Percentiles rank a stretch among this genome's conserved stretches.
phyloP scores from a whole-genome alignment of 2,113 vertebrate species.

The Mungos mungo region DNA sequence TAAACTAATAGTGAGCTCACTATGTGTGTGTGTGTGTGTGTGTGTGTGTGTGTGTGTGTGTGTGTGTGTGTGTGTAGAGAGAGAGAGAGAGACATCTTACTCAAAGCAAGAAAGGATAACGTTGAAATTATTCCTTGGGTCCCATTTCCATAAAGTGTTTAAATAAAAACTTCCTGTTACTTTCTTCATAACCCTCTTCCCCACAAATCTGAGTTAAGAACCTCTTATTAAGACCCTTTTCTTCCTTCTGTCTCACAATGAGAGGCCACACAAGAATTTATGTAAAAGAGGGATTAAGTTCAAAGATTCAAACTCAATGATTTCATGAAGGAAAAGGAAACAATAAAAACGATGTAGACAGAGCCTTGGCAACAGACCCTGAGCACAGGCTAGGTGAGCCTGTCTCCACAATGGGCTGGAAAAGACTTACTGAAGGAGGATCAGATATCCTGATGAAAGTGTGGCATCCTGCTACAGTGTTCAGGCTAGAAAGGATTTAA shows the following conservation, averaged over 20 bases:
- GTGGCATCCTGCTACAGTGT: neutral
- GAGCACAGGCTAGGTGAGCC: neutral
- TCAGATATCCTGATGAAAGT: neutral
- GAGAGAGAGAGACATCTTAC: neutral
- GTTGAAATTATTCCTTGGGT: neutral
- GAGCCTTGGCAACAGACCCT: neutral
- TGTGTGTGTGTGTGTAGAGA: too few species aligned
- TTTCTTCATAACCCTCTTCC: neutral
- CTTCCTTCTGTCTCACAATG: neutral
- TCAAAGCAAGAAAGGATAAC: neutral
- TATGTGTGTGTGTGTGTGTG: too few species aligned
- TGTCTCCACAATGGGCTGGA: neutral
- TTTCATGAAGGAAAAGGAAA: neutral
- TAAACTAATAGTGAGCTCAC: neutral
- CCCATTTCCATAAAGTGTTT: neutral
- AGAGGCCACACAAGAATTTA: neutral
- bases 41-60: too few species aligned
- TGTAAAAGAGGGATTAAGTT: neutral
- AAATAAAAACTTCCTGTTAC: neutral
- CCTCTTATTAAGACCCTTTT: neutral
- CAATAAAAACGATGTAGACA: neutral
- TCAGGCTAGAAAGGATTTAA: neutral
- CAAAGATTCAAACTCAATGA: neutral
- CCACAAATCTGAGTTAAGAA: neutral
- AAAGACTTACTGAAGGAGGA: neutral